A percentile compares a stretch with the other conserved stretches of the same genome.
Evolutionary conservation across 2,888 invertebrate species (phyloP).

Genomic region (Trilocha varians): DNA sequence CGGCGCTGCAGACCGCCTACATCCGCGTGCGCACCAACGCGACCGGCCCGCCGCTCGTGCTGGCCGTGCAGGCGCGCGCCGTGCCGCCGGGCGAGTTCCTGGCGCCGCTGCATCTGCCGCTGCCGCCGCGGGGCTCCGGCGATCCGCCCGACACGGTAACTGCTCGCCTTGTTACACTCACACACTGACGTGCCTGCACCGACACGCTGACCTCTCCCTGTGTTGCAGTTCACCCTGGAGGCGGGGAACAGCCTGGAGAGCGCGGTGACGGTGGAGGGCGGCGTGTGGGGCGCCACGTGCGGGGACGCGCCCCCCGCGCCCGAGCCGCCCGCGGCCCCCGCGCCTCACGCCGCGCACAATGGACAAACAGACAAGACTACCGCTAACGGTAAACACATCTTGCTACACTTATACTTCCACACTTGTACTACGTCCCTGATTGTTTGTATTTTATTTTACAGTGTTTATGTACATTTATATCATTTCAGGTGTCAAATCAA

Average conservation of each 20-base stretch:
- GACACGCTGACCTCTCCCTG: background rate
- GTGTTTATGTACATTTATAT: background rate
- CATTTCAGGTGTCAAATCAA: constrained; percentile 19
- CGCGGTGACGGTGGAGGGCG: constrained; percentile 23
- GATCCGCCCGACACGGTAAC: constrained; percentile 41
- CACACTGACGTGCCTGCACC: background rate
- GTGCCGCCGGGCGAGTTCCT: constrained; percentile 44
- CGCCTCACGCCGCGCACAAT: constrained; percentile 13
- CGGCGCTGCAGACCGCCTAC: constrained; percentile 12
- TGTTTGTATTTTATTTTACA: background rate
- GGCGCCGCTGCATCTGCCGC: constrained; percentile 45
- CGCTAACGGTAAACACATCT: constrained; percentile 25
- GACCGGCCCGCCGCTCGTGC: constrained; percentile 70
- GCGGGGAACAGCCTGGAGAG: constrained; percentile 41
- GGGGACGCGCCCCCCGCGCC: constrained; percentile 17
- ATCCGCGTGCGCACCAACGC: constrained; percentile 11
- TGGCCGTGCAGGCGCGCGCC: constrained; percentile 50
- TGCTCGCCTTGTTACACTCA: background rate
- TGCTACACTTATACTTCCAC: no score
- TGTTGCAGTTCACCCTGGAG: constrained; percentile 33
- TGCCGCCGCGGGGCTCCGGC: constrained; percentile 38
- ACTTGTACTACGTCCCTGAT: no score
- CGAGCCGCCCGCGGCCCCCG: constrained; percentile 16
- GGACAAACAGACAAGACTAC: constrained; percentile 9
- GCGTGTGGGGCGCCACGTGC: constrained; percentile 31